phyloP scores from a whole-genome alignment of 1,140 invertebrate genomes.

The Drosophila kurseongensis region DNA sequence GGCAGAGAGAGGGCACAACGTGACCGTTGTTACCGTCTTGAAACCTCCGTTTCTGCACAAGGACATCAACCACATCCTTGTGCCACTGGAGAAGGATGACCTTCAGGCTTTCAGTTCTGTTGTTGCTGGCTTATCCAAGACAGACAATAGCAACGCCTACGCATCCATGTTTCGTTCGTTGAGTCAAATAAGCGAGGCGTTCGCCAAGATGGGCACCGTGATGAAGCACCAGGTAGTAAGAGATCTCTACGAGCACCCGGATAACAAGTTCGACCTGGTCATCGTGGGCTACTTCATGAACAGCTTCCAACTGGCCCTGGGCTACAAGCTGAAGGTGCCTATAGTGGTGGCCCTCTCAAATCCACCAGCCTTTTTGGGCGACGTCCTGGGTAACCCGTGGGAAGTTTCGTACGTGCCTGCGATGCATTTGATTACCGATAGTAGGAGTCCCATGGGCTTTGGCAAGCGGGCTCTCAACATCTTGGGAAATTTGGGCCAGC shows the following conservation, averaged over 20 bases:
- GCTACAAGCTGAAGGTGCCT: conserved; percentile 66
- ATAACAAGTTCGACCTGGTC: conserved; percentile 66
- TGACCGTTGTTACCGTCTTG: conserved; percentile 62
- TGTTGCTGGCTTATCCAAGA: conserved; percentile 16
- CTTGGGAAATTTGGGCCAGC: not conserved
- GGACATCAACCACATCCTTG: conserved; percentile 47
- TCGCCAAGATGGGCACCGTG: conserved; percentile 40
- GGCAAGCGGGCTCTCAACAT: conserved; percentile 37
- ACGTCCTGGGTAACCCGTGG: conserved; percentile 57
- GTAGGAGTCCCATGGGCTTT: conserved; percentile 23
- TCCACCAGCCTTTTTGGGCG: conserved; percentile 25
- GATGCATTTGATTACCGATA: conserved; percentile 7
- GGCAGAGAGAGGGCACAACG: conserved; percentile 70
- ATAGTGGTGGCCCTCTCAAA: conserved; percentile 41
- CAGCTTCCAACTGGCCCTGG: conserved; percentile 60
- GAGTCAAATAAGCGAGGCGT: conserved; percentile 3
- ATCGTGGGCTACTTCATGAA: conserved; percentile 71
- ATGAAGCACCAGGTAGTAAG: conserved; percentile 44
- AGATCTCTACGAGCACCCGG: conserved; percentile 57
- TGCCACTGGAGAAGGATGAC: conserved; percentile 38
- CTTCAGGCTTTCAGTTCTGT: conserved; percentile 3
- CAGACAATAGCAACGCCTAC: conserved; percentile 27
- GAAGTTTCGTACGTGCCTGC: conserved; percentile 57
- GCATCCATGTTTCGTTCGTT: conserved; percentile 11
- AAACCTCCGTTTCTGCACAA: conserved; percentile 54